A percentile compares a stretch with the other conserved stretches of the same genome.
Conservation (phyloP, 2,888 invertebrate species). For the Belgica antarctica region DNA sequence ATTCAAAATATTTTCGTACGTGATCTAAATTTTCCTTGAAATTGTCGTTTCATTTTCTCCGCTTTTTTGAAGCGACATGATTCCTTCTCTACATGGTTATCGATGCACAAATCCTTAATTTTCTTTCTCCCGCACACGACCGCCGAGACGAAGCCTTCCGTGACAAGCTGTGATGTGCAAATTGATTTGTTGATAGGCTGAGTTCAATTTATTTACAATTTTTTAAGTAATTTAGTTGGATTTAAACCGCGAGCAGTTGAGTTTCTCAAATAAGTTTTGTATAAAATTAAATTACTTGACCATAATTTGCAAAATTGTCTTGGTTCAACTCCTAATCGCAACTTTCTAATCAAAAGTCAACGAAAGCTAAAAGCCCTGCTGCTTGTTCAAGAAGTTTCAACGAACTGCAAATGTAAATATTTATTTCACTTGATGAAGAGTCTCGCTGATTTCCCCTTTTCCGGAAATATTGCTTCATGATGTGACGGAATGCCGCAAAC, state of each 20-base stretch:
- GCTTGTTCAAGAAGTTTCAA: not conserved
- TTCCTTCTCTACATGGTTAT: constrained; percentile 5
- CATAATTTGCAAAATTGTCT: not conserved
- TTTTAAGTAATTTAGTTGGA: too few species aligned
- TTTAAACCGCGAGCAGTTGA: too few species aligned
- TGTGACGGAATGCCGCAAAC: constrained; percentile 7
- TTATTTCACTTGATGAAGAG: constrained; percentile 22
- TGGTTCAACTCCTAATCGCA: not conserved
- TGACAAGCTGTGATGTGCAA: too few species aligned
- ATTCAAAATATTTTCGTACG: constrained; percentile 43
- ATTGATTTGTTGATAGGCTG: too few species aligned
- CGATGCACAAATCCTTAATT: constrained; percentile 21
- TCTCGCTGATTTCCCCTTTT: constrained; percentile 9
- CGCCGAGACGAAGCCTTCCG: too few species aligned
- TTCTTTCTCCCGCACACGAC: not conserved
- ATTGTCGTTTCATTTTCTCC: not conserved
- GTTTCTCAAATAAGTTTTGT: too few species aligned
- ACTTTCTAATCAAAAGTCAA: too few species aligned
- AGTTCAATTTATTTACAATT: too few species aligned
- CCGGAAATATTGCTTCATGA: not conserved
- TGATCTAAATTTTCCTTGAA: constrained; percentile 38
- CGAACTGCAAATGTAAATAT: constrained; percentile 39
- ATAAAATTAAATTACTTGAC: too few species aligned
- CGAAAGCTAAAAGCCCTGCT: too few species aligned
- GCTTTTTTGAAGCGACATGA: constrained; percentile 12